A percentile compares a stretch with the other conserved stretches of the same genome.
Conservation (phyloP, 2,888 invertebrate species). For the Eulithis testata region DNA sequence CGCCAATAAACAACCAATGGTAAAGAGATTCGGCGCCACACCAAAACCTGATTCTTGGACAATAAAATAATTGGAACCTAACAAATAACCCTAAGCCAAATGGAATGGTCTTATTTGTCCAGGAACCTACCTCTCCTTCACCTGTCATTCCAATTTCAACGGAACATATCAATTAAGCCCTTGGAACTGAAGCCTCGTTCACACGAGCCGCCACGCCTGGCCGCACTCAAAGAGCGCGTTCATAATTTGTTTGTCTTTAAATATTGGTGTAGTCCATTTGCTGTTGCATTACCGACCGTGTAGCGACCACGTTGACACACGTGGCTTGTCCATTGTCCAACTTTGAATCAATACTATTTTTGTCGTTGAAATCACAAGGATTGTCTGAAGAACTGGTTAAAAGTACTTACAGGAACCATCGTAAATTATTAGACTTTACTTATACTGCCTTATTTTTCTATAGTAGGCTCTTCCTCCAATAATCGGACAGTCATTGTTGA, state of each 20-base stretch:
- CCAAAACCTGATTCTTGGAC: too few species aligned
- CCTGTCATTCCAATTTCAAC: slow-evolving; percentile 12
- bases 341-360: neutral
- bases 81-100: neutral
- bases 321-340: neutral
- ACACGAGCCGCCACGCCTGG: slow-evolving; percentile 25
- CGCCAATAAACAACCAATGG: neutral
- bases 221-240: slow-evolving; percentile 16
- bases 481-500: too few species aligned
- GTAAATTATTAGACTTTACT: too few species aligned
- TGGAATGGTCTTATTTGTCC: neutral
- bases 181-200: slow-evolving; percentile 18
- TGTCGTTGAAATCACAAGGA: slow-evolving; percentile 8
- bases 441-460: too few species aligned
- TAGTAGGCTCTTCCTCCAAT: too few species aligned
- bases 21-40: neutral
- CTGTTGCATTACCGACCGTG: slow-evolving; percentile 29
- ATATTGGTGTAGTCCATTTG: slow-evolving; percentile 27
- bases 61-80: neutral
- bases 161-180: slow-evolving; percentile 24
- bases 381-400: neutral
- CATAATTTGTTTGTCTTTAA: slow-evolving; percentile 29
- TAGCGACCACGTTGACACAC: slow-evolving; percentile 2
- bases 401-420: too few species aligned
- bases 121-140: neutral